These are phyloP conservation scores for Synergus itoensis DNA, from an alignment of 2,888 invertebrate species.

Conservation along the genomic window DNA sequence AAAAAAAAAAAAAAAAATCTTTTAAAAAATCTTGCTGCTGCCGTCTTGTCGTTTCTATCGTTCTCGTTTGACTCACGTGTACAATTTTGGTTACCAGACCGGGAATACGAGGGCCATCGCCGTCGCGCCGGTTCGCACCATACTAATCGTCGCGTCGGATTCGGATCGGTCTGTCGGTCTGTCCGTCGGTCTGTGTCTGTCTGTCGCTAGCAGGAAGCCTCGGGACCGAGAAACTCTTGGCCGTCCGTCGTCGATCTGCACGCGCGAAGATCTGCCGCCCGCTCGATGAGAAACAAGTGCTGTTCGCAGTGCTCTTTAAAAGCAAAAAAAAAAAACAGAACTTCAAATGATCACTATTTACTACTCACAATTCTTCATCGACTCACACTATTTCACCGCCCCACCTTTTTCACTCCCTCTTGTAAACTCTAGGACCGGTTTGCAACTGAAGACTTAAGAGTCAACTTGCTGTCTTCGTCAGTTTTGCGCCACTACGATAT, in stretches of 20 bases:
- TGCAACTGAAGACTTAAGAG: constrained; percentile 1
- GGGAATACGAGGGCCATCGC: constrained; percentile 89
- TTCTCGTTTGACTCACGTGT: constrained; percentile 57
- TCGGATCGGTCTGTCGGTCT: constrained; percentile 71
- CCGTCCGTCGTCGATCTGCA: constrained; percentile 69
- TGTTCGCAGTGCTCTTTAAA: constrained; percentile 48
- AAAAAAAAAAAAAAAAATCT: constrained; percentile 39
- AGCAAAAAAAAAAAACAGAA: constrained; percentile 23
- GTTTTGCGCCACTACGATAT: constrained; percentile 18
- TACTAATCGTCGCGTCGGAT: constrained; percentile 81
- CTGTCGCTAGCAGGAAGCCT: constrained; percentile 76
- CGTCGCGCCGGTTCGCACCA: constrained; percentile 91
- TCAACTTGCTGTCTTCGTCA: constrained; percentile 26
- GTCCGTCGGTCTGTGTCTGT: constrained; percentile 66
- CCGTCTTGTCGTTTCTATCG: constrained; percentile 63
- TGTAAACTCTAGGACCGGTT: constrained; percentile 35
- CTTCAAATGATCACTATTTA: constrained; percentile 30
- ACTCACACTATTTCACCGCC: constrained; percentile 36
- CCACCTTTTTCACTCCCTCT: constrained; percentile 8
- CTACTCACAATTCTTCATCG: constrained; percentile 34
- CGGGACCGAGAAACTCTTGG: constrained; percentile 75
- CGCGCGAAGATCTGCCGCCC: constrained; percentile 72
- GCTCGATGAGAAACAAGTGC: constrained; percentile 54
- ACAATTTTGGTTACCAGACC: constrained; percentile 81
- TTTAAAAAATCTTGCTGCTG: constrained; percentile 45